Base-by-base conservation (phyloP, 2,888 invertebrate genomes). In the Chromoteleia sp. region DNA sequence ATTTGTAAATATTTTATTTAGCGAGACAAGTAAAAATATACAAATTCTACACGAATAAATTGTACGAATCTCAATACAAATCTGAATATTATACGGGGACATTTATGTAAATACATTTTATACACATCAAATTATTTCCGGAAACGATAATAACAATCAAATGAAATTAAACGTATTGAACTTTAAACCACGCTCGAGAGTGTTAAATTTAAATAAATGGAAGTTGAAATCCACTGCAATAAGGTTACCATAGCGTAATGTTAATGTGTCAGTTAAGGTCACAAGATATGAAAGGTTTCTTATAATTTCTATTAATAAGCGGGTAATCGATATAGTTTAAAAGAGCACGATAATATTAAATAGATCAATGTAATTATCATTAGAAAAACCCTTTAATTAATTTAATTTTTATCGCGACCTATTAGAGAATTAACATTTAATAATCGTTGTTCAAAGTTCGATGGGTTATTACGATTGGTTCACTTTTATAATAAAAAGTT, bases 261-360 rank as follows among this genome's bases (percentile, higher is more conserved):
- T 61, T 14, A 45, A 61, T 17, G 45, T 61, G 61, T 61, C 61
- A 61, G 56, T 56, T 56, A 56, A 56, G 56, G 56, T 56, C 56
- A 56, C 1, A 56, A 36, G 56, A 56, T 56, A 56, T 19, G 19
- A 36, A 56, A 56, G 36, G 56, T 39, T 39, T 58, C 56, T 58
- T 58, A 21, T 39, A 58, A 58, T 58, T 58, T 58, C 56, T 58
- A 58, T 58, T 58, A 39, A 58, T 58, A 58, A 58, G 15, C 15
- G n/a, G 33, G 36, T 58, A 58, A 58, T 58, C 56, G 39, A 58
- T 58, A 58, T 33, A 10, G 39, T 36, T 58, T 63, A 33, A 48
- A 63, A 63, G 48, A 63, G 48, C 36, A 48, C n/a, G 63, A 63
- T 63, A 63, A 63, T 63, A 48, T 48, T 63, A 63, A 63, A 48